Conservation (phyloP, 2,888 invertebrate species). For the Escarpia spicata region DNA sequence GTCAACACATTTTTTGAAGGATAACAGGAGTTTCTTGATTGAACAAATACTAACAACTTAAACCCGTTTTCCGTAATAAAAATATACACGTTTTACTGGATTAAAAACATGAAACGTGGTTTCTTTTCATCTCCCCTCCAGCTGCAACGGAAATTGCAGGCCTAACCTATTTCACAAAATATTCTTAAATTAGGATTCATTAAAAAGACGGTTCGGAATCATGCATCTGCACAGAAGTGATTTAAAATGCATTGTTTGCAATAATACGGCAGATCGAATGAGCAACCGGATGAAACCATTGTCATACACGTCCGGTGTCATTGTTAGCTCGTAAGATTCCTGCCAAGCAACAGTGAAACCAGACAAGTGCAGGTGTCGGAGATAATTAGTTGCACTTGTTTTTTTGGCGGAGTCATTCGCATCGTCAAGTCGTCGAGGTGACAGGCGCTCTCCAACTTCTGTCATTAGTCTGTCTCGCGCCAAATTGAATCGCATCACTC, state of each 20-base stretch:
- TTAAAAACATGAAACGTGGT: neutral
- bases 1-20: no score
- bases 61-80: neutral
- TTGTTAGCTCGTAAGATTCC: neutral
- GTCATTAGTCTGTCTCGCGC: neutral
- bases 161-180: neutral
- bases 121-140: neutral
- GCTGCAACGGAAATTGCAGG: neutral
- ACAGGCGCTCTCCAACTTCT: neutral
- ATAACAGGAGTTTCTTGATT: neutral
- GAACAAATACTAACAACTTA: neutral
- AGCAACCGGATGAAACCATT: constrained; percentile 3
- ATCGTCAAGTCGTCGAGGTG: neutral
- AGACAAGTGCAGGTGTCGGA: neutral
- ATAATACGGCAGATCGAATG: neutral
- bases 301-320: constrained; percentile 5
- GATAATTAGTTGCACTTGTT: constrained; percentile 5
- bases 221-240: neutral
- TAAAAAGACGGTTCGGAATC: neutral
- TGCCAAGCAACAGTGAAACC: neutral
- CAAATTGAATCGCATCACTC: neutral
- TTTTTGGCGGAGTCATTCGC: neutral
- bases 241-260: neutral
- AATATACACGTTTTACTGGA: neutral
- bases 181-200: neutral